Percentiles rank a stretch among this genome's conserved stretches.
phyloP scores from a whole-genome alignment of 2,797 vertebrate genomes.

The Darevskia nairensis region DNA sequence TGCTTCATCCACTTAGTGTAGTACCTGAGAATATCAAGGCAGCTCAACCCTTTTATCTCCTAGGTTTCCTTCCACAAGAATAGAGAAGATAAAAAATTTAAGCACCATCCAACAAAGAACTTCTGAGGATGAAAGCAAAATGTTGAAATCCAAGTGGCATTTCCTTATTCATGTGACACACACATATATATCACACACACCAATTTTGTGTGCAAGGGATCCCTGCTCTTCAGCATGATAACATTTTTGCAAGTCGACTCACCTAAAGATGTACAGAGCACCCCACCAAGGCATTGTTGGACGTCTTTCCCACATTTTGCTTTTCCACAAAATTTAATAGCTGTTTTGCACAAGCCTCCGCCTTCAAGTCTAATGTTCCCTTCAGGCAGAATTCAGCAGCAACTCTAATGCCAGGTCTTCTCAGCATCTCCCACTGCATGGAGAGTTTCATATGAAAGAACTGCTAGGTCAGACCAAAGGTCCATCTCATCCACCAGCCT shows the following conservation, averaged over 20 bases:
- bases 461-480: too few relatives aligned
- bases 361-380: neutral
- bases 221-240: neutral
- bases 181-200: neutral
- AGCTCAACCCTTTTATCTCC: slow-evolving; percentile 33
- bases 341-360: neutral
- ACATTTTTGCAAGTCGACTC: slow-evolving; percentile 8
- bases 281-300: too few relatives aligned
- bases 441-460: neutral
- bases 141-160: slow-evolving; percentile 38
- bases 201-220: slow-evolving; percentile 5
- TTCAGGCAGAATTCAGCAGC: neutral
- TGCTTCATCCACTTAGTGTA: slow-evolving; percentile 41
- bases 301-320: neutral
- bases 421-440: too few relatives aligned
- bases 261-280: neutral
- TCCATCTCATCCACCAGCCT: neutral
- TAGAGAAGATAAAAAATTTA: slow-evolving; percentile 48
- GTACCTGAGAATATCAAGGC: slow-evolving; percentile 38
- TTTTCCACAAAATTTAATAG: neutral
- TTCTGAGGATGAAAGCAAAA: slow-evolving; percentile 27
- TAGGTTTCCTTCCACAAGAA: slow-evolving; percentile 41
- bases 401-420: neutral
- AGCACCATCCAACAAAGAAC: slow-evolving; percentile 18
- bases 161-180: slow-evolving; percentile 33